Conservation (phyloP, 2,113 vertebrate species). For the Pavo muticus region DNA sequence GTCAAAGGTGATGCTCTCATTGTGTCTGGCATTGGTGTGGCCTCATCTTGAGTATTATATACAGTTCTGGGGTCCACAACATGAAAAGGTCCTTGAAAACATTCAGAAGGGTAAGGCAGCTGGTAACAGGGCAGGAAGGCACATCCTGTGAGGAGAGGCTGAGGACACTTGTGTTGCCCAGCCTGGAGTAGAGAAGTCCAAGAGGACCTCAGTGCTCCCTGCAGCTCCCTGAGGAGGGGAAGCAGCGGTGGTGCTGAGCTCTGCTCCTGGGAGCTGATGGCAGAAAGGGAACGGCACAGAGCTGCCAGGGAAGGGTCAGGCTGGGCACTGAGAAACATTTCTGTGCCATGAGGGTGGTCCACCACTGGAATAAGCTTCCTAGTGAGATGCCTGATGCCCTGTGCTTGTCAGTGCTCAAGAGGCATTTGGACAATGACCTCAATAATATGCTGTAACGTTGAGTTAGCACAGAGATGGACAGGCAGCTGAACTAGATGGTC, state of each 20-base stretch:
- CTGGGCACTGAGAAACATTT: background rate
- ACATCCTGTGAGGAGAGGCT: background rate
- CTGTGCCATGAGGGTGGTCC: background rate
- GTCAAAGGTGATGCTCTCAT: background rate
- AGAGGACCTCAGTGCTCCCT: background rate
- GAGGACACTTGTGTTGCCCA: background rate
- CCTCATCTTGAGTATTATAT: too few species aligned
- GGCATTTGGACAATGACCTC: background rate
- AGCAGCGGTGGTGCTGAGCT: background rate
- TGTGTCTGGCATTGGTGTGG: background rate
- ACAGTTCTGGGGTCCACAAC: background rate
- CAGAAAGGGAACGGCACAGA: background rate
- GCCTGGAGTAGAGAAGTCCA: background rate
- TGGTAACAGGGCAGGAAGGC: background rate
- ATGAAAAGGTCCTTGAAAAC: background rate
- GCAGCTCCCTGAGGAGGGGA: background rate
- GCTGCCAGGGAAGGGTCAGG: background rate
- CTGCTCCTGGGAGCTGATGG: background rate
- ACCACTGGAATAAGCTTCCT: background rate
- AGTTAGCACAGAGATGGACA: background rate
- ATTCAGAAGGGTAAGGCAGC: background rate
- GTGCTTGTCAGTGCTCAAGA: background rate
- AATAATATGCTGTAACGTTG: background rate
- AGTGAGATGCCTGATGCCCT: background rate
- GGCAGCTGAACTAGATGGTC: background rate